Percentiles rank a stretch among this genome's conserved stretches.
Evolutionary conservation across 1,140 invertebrate genomes (phyloP).

Genomic region (Hypsibius dujardini): DNA sequence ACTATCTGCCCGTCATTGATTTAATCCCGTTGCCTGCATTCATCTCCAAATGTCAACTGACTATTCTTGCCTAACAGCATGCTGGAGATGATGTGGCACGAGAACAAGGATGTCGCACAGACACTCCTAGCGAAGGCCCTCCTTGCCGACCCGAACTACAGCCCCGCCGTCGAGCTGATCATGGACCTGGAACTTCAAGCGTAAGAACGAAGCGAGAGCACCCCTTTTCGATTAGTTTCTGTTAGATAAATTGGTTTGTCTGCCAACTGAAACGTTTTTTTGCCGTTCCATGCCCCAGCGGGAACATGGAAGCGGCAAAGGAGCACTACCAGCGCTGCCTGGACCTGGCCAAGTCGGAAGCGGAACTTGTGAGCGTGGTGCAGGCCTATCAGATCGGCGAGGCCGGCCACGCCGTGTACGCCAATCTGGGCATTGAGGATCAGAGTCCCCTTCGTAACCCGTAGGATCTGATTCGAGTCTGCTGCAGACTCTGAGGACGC

Average conservation of each 20-base stretch:
- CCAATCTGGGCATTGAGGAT: not conserved
- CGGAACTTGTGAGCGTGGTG: not conserved
- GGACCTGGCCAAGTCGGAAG: conserved; percentile 11
- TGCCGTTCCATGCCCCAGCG: no score
- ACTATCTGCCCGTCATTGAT: no score
- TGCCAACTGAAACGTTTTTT: no score
- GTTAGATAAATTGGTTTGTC: no score
- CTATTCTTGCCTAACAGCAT: no score
- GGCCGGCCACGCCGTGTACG: conserved; percentile 11
- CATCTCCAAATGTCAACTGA: no score
- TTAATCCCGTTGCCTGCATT: no score
- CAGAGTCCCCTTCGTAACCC: no score
- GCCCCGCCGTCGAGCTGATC: not conserved
- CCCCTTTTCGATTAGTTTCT: no score
- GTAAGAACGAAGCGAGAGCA: no score
- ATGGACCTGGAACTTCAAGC: conserved; percentile 14
- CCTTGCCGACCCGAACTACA: not conserved
- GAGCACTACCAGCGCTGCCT: conserved; percentile 1
- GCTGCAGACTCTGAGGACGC: no score
- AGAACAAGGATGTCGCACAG: not conserved
- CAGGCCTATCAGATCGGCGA: conserved; percentile 14
- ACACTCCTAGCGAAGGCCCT: not conserved
- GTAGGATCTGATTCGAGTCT: no score
- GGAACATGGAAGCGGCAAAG: not conserved
- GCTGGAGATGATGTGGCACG: not conserved